Evolutionary conservation across 2,797 vertebrate species (phyloP), one percentile per base, ranked within the genome.

Genomic region (Lutjanus campechanus): DNA sequence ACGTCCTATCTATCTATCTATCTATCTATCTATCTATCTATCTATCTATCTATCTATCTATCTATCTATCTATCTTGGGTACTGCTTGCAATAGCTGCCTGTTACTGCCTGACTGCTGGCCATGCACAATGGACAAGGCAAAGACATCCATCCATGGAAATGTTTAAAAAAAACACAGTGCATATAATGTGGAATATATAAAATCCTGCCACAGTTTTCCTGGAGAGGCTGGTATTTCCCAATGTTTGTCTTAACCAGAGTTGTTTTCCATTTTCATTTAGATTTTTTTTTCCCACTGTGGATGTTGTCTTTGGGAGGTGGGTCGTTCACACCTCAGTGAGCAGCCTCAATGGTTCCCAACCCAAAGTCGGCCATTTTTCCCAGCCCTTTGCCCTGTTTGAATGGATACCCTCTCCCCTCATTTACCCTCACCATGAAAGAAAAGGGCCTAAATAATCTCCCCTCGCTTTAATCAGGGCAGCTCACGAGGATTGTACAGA

Each of bases 301-400:
- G 87, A 86, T 88, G 91, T 93, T 92, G 85, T 94, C 88, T 93
- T 90, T 85, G 80, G 82, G 87, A 85, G 87, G 86, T 77, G 84
- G 84, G 83, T 46, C 47, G 58, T 92, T 96, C 93, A 94, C 95
- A 92, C 94, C 89, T 93, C 93, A 84, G 81, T 91, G 93, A 93
- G 72, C 94, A 88, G 76, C 22, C 55, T 94, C 88, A 94, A 95
- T 94, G 84, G 80, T 80, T 84, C 69, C 79, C 84, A 70, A 66
- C 76, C 74, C 70, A 68, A 87, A 86, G 90, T 92, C 83, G 73
- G 90, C 82, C 91, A 92, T 93, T 93, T 92, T 93, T 87, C 86
- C 84, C 87, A 91, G 90, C 90, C 91, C 80, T 92, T 93, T 91
- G 91, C 89, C 92, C 92, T 44, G 58, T 86, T 69, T 93, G 91